phyloP scores from a whole-genome alignment of 2,797 vertebrate genomes.

The Pelodytes ibericus region DNA sequence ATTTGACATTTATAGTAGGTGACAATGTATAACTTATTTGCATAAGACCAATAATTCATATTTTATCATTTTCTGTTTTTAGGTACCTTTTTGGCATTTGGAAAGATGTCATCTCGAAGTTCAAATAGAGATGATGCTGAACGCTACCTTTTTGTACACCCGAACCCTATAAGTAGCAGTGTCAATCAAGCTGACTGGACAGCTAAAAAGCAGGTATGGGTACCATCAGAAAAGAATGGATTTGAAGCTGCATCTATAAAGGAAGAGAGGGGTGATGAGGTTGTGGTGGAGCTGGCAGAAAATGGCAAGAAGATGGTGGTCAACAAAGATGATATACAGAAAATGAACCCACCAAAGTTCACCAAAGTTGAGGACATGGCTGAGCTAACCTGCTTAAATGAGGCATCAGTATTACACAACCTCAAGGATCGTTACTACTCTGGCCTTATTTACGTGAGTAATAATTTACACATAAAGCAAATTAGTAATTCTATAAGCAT shows the following conservation, averaged over 20 bases:
- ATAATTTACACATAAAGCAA: not conserved
- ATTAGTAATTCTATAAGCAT: too few relatives aligned
- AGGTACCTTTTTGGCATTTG: constrained; percentile 18
- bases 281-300: constrained; percentile 89
- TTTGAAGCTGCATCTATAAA: constrained; percentile 89
- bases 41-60: too few relatives aligned
- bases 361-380: constrained; percentile 96
- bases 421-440: constrained; percentile 91
- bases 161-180: constrained; percentile 63
- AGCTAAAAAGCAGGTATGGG: constrained; percentile 88
- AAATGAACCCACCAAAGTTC: constrained; percentile 94
- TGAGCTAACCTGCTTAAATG: constrained; percentile 92
- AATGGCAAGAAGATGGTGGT: constrained; percentile 79
- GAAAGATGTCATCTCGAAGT: constrained; percentile 57
- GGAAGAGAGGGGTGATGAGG: constrained; percentile 84
- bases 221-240: constrained; percentile 89
- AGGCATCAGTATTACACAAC: constrained; percentile 92
- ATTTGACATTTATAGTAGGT: too few relatives aligned
- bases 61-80: not conserved
- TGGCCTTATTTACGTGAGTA: constrained; percentile 90
- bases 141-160: constrained; percentile 74
- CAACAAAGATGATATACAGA: constrained; percentile 87
- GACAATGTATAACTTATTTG: too few relatives aligned
- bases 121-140: constrained; percentile 74
- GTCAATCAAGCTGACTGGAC: constrained; percentile 89